Conservation (phyloP, 2,888 invertebrate genomes). For the Apamea anceps region DNA sequence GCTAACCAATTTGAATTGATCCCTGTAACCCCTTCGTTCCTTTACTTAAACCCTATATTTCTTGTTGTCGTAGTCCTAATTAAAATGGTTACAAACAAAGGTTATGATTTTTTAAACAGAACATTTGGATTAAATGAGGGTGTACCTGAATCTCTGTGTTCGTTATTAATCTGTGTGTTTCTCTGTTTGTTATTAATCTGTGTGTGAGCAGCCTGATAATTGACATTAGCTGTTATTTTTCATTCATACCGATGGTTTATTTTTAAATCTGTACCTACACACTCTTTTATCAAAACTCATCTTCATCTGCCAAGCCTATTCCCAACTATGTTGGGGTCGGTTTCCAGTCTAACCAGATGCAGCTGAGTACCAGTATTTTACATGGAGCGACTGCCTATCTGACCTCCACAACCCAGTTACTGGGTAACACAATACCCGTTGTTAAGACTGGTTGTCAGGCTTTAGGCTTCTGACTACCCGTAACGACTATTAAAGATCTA, state of each 20-base stretch:
- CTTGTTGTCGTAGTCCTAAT: conserved; percentile 61
- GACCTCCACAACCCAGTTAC: background rate
- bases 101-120: conserved; percentile 76
- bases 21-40: conserved; percentile 61
- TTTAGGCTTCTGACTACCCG: background rate
- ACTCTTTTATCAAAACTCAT: background rate
- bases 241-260: conserved; percentile 27
- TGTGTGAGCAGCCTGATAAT: conserved; percentile 46
- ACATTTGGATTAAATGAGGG: conserved; percentile 69
- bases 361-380: background rate
- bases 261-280: conserved; percentile 4
- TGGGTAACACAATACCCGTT: background rate
- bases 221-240: conserved; percentile 46
- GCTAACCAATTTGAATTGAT: conserved; percentile 75
- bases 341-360: background rate
- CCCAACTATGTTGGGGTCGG: background rate
- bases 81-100: conserved; percentile 72
- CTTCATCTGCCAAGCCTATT: background rate
- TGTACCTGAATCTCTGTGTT: conserved; percentile 60
- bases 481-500: background rate
- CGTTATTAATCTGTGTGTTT: conserved; percentile 49
- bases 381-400: background rate
- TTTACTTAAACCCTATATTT: conserved; percentile 43
- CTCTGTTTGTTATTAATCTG: conserved; percentile 53
- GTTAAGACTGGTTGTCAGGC: background rate